A percentile compares a stretch with the other conserved stretches of the same genome.
These are phyloP conservation scores for Clunio marinus DNA, from an alignment of 2,888 invertebrate species.

Conservation along the genomic window DNA sequence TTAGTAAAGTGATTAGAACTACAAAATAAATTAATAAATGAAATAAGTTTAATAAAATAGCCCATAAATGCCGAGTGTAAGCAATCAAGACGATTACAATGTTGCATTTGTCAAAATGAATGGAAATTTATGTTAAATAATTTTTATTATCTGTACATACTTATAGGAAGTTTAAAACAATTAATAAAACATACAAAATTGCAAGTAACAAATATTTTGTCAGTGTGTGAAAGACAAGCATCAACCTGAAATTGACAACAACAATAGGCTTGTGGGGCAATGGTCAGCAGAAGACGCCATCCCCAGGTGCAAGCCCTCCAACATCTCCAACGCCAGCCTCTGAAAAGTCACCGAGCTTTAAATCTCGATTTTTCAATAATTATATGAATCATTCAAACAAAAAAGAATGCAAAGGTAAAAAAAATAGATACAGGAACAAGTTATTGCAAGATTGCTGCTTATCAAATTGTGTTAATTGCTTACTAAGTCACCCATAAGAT, in stretches of 20 bases:
- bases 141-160: too few species aligned
- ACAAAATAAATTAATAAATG: too few species aligned
- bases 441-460: too few species aligned
- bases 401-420: slow-evolving; percentile 21
- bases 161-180: too few species aligned
- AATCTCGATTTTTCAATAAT: slow-evolving; percentile 14
- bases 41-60: too few species aligned
- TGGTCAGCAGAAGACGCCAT: not conserved
- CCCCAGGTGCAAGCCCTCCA: not conserved
- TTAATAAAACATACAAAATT: not conserved
- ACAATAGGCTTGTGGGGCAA: not conserved
- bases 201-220: too few species aligned
- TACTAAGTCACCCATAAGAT: too few species aligned
- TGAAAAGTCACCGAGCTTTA: slow-evolving; percentile 16
- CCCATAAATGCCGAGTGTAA: not conserved
- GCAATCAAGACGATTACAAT: not conserved
- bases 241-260: not conserved
- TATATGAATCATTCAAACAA: slow-evolving; percentile 17
- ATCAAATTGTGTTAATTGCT: too few species aligned
- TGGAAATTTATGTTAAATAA: not conserved
- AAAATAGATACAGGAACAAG: not conserved
- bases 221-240: not conserved
- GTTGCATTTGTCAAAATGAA: not conserved
- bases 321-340: not conserved
- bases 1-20: not conserved